Evolutionary conservation across 2,113 vertebrate species (phyloP).

Genomic region (Oenanthe oenanthe): DNA sequence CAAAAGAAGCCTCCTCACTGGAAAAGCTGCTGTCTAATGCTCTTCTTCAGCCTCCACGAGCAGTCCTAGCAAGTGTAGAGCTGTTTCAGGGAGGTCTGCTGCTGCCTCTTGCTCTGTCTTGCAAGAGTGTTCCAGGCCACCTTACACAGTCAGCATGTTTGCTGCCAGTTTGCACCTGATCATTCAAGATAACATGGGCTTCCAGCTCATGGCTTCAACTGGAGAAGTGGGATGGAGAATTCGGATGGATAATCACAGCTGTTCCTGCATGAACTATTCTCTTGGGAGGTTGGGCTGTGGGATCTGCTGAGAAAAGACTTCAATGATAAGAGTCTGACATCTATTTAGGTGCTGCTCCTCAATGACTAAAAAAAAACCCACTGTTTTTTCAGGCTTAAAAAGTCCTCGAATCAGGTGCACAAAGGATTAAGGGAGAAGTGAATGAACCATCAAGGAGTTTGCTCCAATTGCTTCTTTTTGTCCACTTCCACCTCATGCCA

Average conservation of each 20-base stretch:
- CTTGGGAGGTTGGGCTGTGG: neutral
- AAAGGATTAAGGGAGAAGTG: neutral
- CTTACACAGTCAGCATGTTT: neutral
- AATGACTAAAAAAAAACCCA: neutral
- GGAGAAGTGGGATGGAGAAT: neutral
- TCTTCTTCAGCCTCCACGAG: neutral
- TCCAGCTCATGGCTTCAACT: neutral
- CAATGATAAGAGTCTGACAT: neutral
- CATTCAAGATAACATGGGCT: neutral
- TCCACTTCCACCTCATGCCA: fast-evolving
- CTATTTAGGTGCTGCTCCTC: neutral
- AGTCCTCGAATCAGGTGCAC: neutral
- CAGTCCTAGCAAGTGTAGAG: fast-evolving
- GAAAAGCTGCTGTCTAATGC: neutral
- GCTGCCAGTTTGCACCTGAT: neutral
- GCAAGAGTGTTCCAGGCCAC: fast-evolving
- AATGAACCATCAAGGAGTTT: neutral
- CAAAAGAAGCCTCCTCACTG: neutral
- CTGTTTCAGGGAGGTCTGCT: neutral
- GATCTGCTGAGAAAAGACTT: neutral
- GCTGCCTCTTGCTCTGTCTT: neutral
- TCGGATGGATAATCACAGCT: neutral
- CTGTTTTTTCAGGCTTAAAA: neutral
- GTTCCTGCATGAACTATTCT: neutral
- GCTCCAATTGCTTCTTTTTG: neutral